Percentiles rank a stretch among this genome's conserved stretches.
Conservation (phyloP, 2,888 invertebrate species). For the Abrostola triplasia region DNA sequence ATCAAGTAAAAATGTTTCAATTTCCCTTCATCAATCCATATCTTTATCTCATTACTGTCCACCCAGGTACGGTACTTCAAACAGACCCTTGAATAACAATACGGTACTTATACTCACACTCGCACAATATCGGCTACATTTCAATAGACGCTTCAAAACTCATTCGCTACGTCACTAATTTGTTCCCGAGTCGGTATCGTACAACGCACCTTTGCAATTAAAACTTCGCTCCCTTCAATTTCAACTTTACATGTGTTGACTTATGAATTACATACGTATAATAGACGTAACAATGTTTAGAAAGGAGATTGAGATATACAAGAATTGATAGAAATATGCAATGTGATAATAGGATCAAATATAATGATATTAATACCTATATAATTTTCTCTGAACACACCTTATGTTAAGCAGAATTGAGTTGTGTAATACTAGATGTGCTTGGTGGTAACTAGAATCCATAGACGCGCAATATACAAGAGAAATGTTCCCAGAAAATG, state of each 20-base stretch:
- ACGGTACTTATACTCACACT: neutral
- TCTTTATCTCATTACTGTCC: no score
- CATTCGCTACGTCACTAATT: conserved; percentile 7
- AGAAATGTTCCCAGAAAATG: neutral
- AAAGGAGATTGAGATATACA: neutral
- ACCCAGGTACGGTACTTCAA: no score
- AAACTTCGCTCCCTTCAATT: conserved; percentile 7
- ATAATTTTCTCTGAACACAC: no score
- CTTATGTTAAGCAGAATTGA: no score
- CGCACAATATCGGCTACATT: neutral
- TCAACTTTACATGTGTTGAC: neutral
- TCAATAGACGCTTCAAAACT: conserved; percentile 4
- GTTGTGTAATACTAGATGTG: neutral
- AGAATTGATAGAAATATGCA: neutral
- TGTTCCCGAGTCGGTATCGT: neutral
- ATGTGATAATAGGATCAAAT: no score
- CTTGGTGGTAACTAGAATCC: neutral
- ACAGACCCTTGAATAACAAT: neutral
- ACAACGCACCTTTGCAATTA: conserved; percentile 2
- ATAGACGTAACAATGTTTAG: neutral
- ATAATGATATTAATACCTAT: no score
- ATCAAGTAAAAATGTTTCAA: no score
- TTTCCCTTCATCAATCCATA: no score
- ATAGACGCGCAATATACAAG: neutral
- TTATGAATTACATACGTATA: neutral